Evolutionary conservation across 2,888 invertebrate genomes (phyloP), one percentile per base, ranked within the genome.

Genomic region (Dinocampus coccinellae): DNA sequence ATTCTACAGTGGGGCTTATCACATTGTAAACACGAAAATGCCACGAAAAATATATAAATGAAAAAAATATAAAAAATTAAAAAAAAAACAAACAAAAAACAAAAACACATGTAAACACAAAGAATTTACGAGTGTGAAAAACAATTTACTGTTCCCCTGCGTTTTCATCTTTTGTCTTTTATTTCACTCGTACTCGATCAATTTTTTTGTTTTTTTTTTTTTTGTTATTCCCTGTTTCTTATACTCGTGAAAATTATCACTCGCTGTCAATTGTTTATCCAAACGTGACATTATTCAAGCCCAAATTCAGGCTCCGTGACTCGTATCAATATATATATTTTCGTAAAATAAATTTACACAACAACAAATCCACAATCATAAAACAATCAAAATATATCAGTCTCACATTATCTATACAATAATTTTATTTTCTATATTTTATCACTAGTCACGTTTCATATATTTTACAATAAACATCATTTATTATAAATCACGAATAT

Each of bases 41-140:
- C 26, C 70, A 29, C 52, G 29, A 33, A 52, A 52, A 34, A 33
- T 33, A 47, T 13, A 57, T 4, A 29, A 57, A 16, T n/a, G 16
- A n/a, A 26, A 29, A 57, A 16, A 26, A n/a, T n/a, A n/a, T n/a
- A n/a, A 26, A 10, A 13, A 10, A 26, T 4, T 6, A 42, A 29
- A 70, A 58, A 55, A 53, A 71, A 67, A 55, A n/a, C n/a, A n/a
- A n/a, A n/a, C n/a, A n/a, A n/a, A n/a, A n/a, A n/a, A n/a, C n/a
- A n/a, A n/a, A n/a, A n/a, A n/a, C n/a, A n/a, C n/a, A n/a, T n/a
- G 60, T 72, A 72, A 72, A 72, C 72, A 72, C 42, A 13, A 61
- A 34, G 34, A 57, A 57, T 68, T 72, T 68, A 72, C 47, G 62
- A 34, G 20, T 66, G 42, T 39, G 55, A 72, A 62, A 72, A 72